Evolutionary conservation across 2,888 invertebrate species (phyloP), one percentile per base, ranked within the genome.

Genomic region (Kryphioiulus occultus): DNA sequence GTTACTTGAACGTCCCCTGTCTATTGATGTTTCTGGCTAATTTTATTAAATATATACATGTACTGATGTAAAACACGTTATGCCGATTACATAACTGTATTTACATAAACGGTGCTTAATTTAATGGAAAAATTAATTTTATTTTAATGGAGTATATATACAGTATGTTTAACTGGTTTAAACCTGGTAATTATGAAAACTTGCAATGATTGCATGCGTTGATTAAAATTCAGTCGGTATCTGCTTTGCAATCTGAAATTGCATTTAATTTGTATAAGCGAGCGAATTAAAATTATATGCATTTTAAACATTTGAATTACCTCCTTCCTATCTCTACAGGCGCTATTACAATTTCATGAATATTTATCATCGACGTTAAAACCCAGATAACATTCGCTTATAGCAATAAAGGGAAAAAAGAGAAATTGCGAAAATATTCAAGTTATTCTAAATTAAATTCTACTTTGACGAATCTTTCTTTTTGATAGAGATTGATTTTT

Each of bases 391-490:
- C 17, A 53, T 53, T 53, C 19, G 4, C 53, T 53, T 19, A 19
- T n/a, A 15, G 53, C 53, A 17, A 53, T 12, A 22, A 5, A 5
- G 39, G 39, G 9, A 59, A 22, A 22, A 7, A 22, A 59, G 59
- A 22, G 59, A 47, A 59, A 59, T 59, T 59, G 22, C 59, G 22
- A 59, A 59, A 59, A 59, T 59, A 59, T 59, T 12, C 59, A 17
- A 59, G 59, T 59, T 59, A 59, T 59, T 59, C 59, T 17, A 59
- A 59, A 59, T 59, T 59, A 59, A 59, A 59, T 59, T 59, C 59
- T 59, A n/a, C 59, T 59, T 22, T 59, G 59, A 59, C 59, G 59
- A 59, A 17, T 59, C 59, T 59, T 59, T 59, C 59, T 59, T 59
- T 22, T 59, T 59, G 59, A 59, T 59, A 53, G 53, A 59, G 59